Conservation (phyloP, 1,140 invertebrate genomes). For the Lysiphlebus fabarum region DNA sequence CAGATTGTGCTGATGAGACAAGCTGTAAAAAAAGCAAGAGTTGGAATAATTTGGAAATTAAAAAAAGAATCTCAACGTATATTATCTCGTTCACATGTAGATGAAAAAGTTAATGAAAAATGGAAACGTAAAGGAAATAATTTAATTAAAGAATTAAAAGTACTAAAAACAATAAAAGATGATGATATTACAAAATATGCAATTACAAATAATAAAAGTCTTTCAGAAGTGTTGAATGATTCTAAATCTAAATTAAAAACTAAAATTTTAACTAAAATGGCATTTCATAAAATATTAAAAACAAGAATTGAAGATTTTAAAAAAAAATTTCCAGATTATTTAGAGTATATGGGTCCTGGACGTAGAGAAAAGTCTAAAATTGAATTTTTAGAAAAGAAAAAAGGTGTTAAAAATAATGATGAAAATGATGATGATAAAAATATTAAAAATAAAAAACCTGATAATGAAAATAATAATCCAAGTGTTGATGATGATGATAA, state of each 20-base stretch:
- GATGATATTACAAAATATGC: slow-evolving; percentile 46
- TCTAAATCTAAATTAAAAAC: slow-evolving; percentile 19
- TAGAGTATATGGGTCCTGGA: slow-evolving; percentile 25
- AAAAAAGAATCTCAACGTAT: slow-evolving; percentile 37
- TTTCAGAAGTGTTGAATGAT: slow-evolving; percentile 36
- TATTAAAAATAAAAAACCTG: not conserved
- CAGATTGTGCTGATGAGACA: slow-evolving; percentile 45
- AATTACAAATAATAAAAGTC: slow-evolving; percentile 29
- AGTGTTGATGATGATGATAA: slow-evolving; percentile 18
- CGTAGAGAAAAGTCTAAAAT: slow-evolving; percentile 25
- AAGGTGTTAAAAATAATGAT: slow-evolving; percentile 4
- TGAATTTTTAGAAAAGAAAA: not conserved
- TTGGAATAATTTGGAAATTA: slow-evolving; percentile 38
- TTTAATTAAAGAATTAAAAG: slow-evolving; percentile 35
- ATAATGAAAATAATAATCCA: slow-evolving; percentile 1
- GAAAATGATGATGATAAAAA: slow-evolving; percentile 14
- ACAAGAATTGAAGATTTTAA: slow-evolving; percentile 37
- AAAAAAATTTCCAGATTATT: slow-evolving; percentile 43
- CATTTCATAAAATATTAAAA: slow-evolving; percentile 33
- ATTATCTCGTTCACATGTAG: slow-evolving; percentile 33
- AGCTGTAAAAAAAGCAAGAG: slow-evolving; percentile 34
- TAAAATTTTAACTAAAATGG: slow-evolving; percentile 35
- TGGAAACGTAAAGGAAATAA: slow-evolving; percentile 36
- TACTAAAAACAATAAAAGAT: slow-evolving; percentile 41
- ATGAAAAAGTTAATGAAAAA: slow-evolving; percentile 38